Conservation (phyloP, 2,797 vertebrate species). For the Dendrocincla fuliginosa region DNA sequence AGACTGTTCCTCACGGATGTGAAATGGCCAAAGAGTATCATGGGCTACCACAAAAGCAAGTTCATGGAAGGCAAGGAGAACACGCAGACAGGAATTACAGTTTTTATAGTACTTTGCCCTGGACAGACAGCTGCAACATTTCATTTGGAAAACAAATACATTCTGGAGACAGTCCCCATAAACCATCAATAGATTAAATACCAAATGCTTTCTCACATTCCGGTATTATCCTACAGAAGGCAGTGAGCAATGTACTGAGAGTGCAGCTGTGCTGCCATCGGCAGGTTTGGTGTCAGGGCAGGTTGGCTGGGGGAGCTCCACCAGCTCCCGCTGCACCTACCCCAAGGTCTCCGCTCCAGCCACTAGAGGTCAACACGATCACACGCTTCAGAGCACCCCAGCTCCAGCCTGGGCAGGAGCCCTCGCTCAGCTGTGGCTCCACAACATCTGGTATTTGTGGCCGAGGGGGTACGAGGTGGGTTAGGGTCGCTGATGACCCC, state of each 20-base stretch:
- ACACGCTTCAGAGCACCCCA: neutral
- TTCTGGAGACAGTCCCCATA: neutral
- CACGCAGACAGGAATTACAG: rapidly evolving
- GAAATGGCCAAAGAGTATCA: rapidly evolving
- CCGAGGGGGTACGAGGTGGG: rapidly evolving
- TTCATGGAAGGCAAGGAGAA: neutral
- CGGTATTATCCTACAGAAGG: neutral
- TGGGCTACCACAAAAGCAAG: neutral
- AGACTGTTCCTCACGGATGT: neutral
- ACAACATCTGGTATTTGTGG: rapidly evolving
- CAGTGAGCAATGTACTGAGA: rapidly evolving
- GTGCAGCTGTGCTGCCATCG: neutral
- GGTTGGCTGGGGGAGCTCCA: rapidly evolving
- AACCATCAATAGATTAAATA: neutral
- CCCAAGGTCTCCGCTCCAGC: neutral
- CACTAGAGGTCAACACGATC: slow-evolving; percentile 49
- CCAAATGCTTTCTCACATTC: neutral
- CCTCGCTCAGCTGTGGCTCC: rapidly evolving
- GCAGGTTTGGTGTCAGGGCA: rapidly evolving
- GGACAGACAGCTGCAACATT: neutral
- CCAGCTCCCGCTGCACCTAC: neutral
- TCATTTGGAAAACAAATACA: neutral
- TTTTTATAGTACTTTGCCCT: neutral
- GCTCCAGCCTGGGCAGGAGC: neutral
- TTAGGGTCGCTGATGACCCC: neutral